Percentiles rank a stretch among this genome's conserved stretches.
Evolutionary conservation across 2,113 vertebrate genomes (phyloP).

Genomic region (Orthonyx spaldingii): DNA sequence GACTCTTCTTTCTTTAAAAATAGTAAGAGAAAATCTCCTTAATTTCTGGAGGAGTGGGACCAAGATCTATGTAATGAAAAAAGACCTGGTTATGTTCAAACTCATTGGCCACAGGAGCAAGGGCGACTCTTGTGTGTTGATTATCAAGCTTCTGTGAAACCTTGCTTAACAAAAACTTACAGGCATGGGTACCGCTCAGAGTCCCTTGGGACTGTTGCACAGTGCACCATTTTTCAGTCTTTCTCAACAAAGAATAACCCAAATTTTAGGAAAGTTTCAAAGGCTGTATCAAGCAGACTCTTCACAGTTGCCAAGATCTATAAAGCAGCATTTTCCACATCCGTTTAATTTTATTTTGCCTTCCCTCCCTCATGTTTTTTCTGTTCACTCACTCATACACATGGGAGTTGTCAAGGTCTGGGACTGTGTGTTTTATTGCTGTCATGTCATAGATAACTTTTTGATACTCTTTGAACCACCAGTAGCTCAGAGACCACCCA

Average conservation of each 20-base stretch:
- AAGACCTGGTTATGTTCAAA: background rate
- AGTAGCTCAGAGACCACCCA: background rate
- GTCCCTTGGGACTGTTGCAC: background rate
- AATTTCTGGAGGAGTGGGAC: background rate
- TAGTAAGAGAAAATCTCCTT: background rate
- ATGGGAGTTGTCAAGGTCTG: background rate
- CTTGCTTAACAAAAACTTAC: background rate
- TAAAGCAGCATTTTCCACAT: background rate
- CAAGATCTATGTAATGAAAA: background rate
- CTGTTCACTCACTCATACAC: background rate
- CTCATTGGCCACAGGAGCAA: background rate
- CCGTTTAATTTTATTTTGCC: background rate
- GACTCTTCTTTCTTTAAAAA: background rate
- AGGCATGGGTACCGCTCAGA: background rate
- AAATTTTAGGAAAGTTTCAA: background rate
- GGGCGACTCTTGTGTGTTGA: background rate
- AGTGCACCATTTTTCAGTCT: background rate
- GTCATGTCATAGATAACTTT: background rate
- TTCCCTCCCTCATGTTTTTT: background rate
- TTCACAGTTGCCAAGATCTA: background rate
- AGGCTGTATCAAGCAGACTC: background rate
- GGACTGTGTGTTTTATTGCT: background rate
- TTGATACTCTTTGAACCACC: background rate
- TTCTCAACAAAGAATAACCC: background rate
- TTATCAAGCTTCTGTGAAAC: background rate